Conservation (phyloP, 2,113 vertebrate species). For the Mesoclemmys tuberculata region DNA sequence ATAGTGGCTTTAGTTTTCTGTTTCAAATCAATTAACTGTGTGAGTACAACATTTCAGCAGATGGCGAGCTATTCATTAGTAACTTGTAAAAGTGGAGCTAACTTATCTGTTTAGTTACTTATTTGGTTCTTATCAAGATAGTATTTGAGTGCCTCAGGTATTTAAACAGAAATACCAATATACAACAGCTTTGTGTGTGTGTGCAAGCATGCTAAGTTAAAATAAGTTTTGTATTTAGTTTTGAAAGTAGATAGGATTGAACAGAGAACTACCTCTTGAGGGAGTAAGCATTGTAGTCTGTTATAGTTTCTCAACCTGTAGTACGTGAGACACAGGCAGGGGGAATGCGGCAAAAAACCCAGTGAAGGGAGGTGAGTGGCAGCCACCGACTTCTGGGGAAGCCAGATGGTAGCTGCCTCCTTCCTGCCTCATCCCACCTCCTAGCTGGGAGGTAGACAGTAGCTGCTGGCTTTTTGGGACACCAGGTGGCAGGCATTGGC, state of each 20-base stretch:
- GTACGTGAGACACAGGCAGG: too few species aligned
- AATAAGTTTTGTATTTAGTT: neutral
- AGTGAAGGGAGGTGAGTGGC: neutral
- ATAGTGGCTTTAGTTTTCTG: neutral
- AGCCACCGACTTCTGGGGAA: too few species aligned
- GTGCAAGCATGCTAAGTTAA: neutral
- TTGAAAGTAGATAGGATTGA: neutral
- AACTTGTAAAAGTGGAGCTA: neutral
- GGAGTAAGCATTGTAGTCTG: neutral
- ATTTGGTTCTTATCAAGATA: neutral
- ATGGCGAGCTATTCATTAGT: neutral
- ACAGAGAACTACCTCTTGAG: neutral
- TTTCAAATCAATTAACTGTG: neutral
- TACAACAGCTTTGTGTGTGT: neutral
- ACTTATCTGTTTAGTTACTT: neutral
- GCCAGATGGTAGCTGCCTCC: too few species aligned
- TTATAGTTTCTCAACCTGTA: too few species aligned
- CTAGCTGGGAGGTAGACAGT: too few species aligned
- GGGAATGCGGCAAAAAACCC: neutral
- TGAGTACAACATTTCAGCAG: neutral
- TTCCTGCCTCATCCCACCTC: too few species aligned
- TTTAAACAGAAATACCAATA: neutral
- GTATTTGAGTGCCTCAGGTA: neutral
- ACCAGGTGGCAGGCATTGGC: too few species aligned
- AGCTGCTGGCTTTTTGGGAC: too few species aligned